These are phyloP conservation scores for Drosophila albomicans DNA, from an alignment of 1,140 invertebrate genomes.

Conservation along the genomic window DNA sequence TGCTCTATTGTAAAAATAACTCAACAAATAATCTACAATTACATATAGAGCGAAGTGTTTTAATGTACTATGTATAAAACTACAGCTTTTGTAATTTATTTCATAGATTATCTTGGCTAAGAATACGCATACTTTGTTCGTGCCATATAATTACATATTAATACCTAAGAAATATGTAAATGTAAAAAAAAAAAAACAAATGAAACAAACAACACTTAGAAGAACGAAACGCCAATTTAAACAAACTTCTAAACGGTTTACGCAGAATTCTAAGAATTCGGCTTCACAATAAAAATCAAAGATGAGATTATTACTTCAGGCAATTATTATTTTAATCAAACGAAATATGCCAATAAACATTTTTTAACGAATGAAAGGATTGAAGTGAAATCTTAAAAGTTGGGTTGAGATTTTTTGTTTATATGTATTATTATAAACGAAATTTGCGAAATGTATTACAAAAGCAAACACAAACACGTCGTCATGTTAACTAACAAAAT, in stretches of 20 bases:
- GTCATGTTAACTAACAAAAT: conserved; percentile 80
- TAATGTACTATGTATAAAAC: conserved; percentile 67
- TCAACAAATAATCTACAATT: conserved; percentile 28
- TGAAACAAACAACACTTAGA: conserved; percentile 62
- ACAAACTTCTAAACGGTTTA: conserved; percentile 32
- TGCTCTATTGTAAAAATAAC: conserved; percentile 73
- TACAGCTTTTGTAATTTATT: conserved; percentile 82
- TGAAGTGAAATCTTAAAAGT: conserved; percentile 39
- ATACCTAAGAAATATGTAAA: conserved; percentile 50
- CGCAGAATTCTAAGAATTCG: conserved; percentile 74
- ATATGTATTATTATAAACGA: conserved; percentile 50
- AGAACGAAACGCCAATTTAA: conserved; percentile 81
- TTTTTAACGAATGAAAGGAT: conserved; percentile 26
- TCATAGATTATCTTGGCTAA: conserved; percentile 67
- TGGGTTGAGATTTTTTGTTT: conserved; percentile 60
- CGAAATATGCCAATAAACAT: conserved; percentile 38
- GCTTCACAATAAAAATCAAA: conserved; percentile 10
- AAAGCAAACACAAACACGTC: conserved; percentile 77
- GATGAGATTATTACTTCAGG: conserved; percentile 22
- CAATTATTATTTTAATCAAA: conserved; percentile 53
- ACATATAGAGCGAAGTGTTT: conserved; percentile 31
- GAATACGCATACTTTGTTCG: conserved; percentile 22
- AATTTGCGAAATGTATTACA: conserved; percentile 67
- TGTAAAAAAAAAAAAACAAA: conserved; percentile 66
- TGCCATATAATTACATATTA: conserved; percentile 8